Evolutionary conservation across 2,113 vertebrate genomes (phyloP).

Genomic region (Hystrix cristata): DNA sequence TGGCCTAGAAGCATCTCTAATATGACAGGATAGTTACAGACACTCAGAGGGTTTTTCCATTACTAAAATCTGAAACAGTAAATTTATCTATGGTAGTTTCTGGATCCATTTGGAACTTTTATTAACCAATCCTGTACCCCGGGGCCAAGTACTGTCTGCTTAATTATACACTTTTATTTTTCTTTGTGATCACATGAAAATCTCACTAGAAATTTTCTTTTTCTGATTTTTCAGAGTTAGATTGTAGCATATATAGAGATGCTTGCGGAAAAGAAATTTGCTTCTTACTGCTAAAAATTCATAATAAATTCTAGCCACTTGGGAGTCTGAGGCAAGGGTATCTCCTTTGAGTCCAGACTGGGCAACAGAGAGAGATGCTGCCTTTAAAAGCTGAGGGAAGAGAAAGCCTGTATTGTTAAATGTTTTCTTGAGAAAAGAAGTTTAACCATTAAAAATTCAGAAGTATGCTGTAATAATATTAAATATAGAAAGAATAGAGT

Average conservation of each 20-base stretch:
- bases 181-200: slow-evolving; percentile 9
- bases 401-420: background rate
- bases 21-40: background rate
- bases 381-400: background rate
- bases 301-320: background rate
- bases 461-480: slow-evolving; percentile 20
- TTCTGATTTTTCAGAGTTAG: background rate
- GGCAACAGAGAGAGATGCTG: background rate
- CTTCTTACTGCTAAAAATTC: background rate
- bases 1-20: background rate
- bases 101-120: background rate
- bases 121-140: background rate
- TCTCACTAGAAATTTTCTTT: background rate
- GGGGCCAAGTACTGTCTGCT: background rate
- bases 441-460: background rate
- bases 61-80: background rate
- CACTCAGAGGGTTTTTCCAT: background rate
- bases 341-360: background rate
- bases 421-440: slow-evolving; percentile 18
- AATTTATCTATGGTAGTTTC: background rate
- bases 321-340: background rate
- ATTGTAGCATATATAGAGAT: background rate
- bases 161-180: background rate
- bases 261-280: background rate
- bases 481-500: slow-evolving; percentile 15